phyloP scores from a whole-genome alignment of 30 jellyfish, hydroid and myxozoan species.

The Rhopilema esculentum region DNA sequence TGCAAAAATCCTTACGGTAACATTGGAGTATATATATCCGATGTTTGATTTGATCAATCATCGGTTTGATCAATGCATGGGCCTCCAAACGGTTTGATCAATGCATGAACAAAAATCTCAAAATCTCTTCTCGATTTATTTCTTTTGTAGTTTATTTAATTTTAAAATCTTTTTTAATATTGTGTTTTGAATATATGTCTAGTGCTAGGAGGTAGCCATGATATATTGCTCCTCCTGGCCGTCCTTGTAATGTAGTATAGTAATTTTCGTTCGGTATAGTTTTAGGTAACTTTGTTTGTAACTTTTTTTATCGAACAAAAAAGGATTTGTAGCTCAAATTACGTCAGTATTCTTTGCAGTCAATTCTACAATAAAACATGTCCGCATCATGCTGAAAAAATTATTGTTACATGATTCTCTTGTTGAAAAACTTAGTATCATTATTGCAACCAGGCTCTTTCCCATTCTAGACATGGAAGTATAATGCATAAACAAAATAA shows the following conservation, averaged over 20 bases:
- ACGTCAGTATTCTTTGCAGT: background rate
- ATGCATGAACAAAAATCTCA: background rate
- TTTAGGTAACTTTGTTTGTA: background rate
- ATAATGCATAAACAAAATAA: background rate
- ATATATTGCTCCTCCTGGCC: slow-evolving; percentile 13
- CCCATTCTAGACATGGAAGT: background rate
- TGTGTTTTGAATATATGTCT: background rate
- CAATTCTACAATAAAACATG: background rate
- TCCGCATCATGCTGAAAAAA: background rate
- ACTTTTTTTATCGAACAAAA: background rate
- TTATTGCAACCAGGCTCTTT: background rate
- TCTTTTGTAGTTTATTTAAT: background rate
- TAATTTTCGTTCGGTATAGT: background rate
- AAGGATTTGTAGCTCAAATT: background rate
- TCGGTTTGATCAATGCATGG: background rate
- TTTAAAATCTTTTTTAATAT: background rate
- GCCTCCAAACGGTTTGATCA: background rate
- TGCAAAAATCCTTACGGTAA: background rate
- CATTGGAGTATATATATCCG: slow-evolving; percentile 1
- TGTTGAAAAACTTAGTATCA: background rate
- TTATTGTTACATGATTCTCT: background rate
- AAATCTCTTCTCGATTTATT: background rate
- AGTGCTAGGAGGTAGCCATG: background rate
- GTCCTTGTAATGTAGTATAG: slow-evolving; percentile 3
- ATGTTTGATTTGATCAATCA: too few relatives aligned